Base-by-base conservation (phyloP, 2,888 invertebrate species). In the Mechanitis messenoides region DNA sequence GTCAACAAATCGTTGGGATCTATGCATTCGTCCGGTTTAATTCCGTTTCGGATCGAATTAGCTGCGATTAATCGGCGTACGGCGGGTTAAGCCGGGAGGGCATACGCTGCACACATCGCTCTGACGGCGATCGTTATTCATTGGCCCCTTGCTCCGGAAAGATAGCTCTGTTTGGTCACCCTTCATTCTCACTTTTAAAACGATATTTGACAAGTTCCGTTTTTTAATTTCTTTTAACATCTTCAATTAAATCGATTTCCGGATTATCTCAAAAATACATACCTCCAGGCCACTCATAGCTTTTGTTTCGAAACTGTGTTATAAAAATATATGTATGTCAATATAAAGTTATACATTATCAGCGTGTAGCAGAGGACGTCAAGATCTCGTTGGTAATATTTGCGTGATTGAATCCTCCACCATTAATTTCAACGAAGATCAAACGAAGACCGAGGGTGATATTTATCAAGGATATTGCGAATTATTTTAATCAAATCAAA, bases 401-500 rank as follows among this genome's bases (percentile, higher is more conserved):
- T 83, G 81, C 84, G 83, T 88, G 89, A 89, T 90, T 88, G 89
- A 89, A 90, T 89, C 82, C 86, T 86, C 85, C 74, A 84, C 87
- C 90, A 90, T 89, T 89, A 90, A 89, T 90, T 90, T 87, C 78
- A 81, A 76, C 74, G 80, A 86, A 87, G 90, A 90, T 90, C 90
- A 90, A 90, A 90, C 90, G 88, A 77, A 88, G 88, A 88, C 82
- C 81, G 88, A 86, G 89, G 89, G 90, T 89, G 89, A 89, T 90
- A 90, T 89, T 89, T 90, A 90, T 89, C 89, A 90, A 89, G 88
- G 90, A 90, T 90, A 89, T 90, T 90, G 89, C 88, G 88, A 87
- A 90, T 89, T 90, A 90, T 90, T 90, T 89, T 90, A 90, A 90
- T 90, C 89, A 90, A 90, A 89, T 90, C 89, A 89, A 89, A 90